A percentile compares a stretch with the other conserved stretches of the same genome.
Conservation (phyloP, 2,888 invertebrate genomes). For the Cartodere bifasciata region DNA sequence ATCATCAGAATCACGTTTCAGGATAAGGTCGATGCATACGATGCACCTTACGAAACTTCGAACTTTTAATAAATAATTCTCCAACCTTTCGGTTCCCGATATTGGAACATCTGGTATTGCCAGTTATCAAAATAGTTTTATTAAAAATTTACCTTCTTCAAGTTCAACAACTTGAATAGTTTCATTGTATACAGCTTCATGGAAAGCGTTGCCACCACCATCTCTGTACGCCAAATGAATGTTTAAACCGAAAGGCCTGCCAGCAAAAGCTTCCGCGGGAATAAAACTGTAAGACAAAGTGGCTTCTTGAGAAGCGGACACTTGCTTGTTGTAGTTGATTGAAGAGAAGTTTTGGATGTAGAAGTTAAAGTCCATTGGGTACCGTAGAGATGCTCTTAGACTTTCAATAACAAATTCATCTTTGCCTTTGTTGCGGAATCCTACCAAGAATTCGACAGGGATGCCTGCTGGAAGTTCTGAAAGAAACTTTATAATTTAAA, state of each 20-base stretch:
- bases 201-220: constrained; percentile 48
- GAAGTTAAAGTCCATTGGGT: constrained; percentile 97
- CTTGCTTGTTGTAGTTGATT: constrained; percentile 72
- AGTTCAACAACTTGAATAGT: constrained; percentile 92
- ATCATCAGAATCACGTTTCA: too few relatives aligned
- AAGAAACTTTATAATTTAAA: constrained; percentile 7
- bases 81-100: too few relatives aligned
- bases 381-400: constrained; percentile 95
- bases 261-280: constrained; percentile 92
- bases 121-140: too few relatives aligned
- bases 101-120: too few relatives aligned
- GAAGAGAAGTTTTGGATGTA: constrained; percentile 98
- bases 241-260: constrained; percentile 90
- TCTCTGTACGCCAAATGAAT: constrained; percentile 88
- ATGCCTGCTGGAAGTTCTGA: constrained; percentile 83
- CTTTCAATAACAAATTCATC: constrained; percentile 85
- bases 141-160: constrained; percentile 53
- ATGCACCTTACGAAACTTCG: too few relatives aligned
- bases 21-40: too few relatives aligned
- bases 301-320: constrained; percentile 85
- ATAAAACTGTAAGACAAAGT: constrained; percentile 91
- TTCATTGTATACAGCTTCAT: constrained; percentile 95
- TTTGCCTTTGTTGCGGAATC: constrained; percentile 89
- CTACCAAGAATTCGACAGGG: constrained; percentile 88
- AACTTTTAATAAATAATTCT: too few relatives aligned